Conservation (phyloP, 2,797 vertebrate genomes). For the Pempheris klunzingeri region DNA sequence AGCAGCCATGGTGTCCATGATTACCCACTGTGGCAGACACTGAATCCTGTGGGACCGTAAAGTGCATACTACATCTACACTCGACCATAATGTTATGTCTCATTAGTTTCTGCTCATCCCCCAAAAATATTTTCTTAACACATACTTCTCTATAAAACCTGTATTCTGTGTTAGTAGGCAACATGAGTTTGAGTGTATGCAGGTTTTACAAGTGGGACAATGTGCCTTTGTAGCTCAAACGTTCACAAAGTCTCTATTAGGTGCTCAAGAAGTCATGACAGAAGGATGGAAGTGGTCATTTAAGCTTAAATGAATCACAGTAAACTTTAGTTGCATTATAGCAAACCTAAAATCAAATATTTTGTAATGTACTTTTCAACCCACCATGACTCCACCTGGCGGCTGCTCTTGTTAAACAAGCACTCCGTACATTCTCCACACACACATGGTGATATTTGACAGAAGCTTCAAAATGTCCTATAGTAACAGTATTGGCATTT, state of each 20-base stretch:
- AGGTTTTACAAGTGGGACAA: neutral
- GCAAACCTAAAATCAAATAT: neutral
- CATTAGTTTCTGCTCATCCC: neutral
- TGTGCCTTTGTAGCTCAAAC: neutral
- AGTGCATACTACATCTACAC: neutral
- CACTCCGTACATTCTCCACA: neutral
- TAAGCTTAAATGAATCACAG: neutral
- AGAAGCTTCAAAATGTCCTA: slow-evolving; percentile 21
- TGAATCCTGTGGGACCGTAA: neutral
- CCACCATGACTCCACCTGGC: neutral
- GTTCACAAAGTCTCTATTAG: neutral
- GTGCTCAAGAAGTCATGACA: neutral
- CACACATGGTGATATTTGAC: neutral
- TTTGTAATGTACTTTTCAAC: slow-evolving; percentile 6
- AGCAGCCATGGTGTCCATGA: neutral
- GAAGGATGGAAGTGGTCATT: slow-evolving; percentile 2
- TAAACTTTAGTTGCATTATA: neutral
- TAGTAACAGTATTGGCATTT: slow-evolving; percentile 47
- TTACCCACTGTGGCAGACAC: neutral
- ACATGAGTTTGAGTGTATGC: neutral
- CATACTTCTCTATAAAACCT: neutral
- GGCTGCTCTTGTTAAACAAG: neutral
- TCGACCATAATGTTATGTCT: neutral
- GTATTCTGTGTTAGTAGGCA: neutral
- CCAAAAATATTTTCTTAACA: neutral